A percentile compares a stretch with the other conserved stretches of the same genome.
phyloP scores from a whole-genome alignment of 2,888 invertebrate genomes.

The Syrphus vitripennis region DNA sequence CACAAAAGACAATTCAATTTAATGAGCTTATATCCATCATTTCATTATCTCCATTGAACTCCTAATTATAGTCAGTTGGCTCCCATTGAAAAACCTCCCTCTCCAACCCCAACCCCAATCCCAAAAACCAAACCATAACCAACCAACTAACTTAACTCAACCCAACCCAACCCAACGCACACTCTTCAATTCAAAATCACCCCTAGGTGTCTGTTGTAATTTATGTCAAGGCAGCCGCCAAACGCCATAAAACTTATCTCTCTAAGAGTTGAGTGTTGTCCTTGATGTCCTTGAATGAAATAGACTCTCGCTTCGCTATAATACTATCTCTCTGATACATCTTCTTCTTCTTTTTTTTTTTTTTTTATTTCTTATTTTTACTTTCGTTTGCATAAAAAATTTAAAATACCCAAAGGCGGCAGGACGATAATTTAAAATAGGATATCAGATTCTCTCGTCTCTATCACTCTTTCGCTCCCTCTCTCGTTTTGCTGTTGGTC shows the following conservation, averaged over 20 bases:
- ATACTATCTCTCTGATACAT: constrained; percentile 11
- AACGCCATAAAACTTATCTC: constrained; percentile 38
- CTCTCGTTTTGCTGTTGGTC: background rate
- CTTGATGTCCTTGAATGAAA: constrained; percentile 47
- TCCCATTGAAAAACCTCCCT: background rate
- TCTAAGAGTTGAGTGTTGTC: constrained; percentile 20
- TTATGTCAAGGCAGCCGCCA: constrained; percentile 52
- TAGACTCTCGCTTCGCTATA: constrained; percentile 49
- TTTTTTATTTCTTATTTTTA: constrained; percentile 26
- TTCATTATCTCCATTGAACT: constrained; percentile 49
- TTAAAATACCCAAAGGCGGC: constrained; percentile 61
- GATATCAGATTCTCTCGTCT: constrained; percentile 67
- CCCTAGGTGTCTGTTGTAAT: constrained; percentile 39
- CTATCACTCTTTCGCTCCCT: background rate
- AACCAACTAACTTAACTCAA: background rate
- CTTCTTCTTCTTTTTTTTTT: background rate
- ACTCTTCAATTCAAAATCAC: no score
- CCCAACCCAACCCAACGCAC: background rate
- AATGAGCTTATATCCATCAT: constrained; percentile 54
- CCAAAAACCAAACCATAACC: background rate
- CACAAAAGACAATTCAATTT: constrained; percentile 33
- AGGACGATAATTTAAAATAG: constrained; percentile 64
- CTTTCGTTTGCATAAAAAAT: constrained; percentile 68
- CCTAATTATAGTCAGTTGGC: constrained; percentile 29
- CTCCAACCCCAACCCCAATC: background rate